These are phyloP conservation scores for Bothrops jararaca DNA, from an alignment of 2,113 vertebrate genomes.

Conservation along the genomic window DNA sequence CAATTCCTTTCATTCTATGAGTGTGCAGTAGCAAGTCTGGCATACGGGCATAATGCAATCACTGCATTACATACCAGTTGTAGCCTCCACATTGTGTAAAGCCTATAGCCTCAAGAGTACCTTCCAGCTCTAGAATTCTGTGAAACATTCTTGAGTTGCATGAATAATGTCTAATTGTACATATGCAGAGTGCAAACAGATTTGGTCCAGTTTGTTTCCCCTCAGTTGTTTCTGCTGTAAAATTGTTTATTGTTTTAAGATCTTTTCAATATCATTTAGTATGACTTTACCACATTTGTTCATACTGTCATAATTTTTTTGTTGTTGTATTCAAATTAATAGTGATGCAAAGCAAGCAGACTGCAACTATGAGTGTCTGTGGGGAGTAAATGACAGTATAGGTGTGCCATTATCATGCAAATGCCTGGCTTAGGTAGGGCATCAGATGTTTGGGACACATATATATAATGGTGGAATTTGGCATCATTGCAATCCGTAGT, in stretches of 20 bases:
- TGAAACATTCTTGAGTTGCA: neutral
- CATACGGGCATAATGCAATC: neutral
- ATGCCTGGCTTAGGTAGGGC: neutral
- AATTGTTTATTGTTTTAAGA: neutral
- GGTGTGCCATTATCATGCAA: neutral
- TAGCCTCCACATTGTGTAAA: neutral
- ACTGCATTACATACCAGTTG: neutral
- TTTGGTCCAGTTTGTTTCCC: neutral
- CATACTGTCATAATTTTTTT: neutral
- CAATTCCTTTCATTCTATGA: neutral
- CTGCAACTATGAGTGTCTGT: neutral
- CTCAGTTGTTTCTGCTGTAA: neutral
- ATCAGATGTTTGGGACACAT: neutral
- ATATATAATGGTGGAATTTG: neutral
- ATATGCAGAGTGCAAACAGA: slow-evolving; percentile 29
- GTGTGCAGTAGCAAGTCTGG: neutral
- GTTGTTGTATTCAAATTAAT: neutral
- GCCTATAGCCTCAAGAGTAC: neutral
- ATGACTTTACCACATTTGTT: neutral
- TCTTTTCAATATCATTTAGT: neutral
- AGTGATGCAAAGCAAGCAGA: neutral
- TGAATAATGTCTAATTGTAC: slow-evolving; percentile 29
- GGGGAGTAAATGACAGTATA: neutral
- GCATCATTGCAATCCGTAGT: neutral
- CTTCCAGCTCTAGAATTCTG: neutral